Evolutionary conservation across 1,140 invertebrate species (phyloP), one percentile per base, ranked within the genome.

Genomic region (Drosophila nigromelanica): DNA sequence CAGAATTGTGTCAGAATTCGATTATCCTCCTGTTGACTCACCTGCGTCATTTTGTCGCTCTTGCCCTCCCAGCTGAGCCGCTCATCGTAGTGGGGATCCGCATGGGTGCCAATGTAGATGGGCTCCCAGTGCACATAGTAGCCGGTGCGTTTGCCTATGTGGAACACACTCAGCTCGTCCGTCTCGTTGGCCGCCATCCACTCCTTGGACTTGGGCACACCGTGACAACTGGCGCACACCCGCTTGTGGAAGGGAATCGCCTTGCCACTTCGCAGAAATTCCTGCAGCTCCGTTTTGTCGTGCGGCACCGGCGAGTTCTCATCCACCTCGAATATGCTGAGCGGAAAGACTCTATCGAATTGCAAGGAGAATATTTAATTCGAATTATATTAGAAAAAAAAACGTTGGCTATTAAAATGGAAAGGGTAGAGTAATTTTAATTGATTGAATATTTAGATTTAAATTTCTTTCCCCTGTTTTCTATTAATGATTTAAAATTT

Each of bases 1-100:
- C n/a, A 15, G 27, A 10, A 33, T 27, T 3, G 24, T 11, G 10
- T 4, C 18, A 12, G n/a, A 47, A 0, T 7, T 48, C 5, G 5
- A 2, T 5, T 3, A n/a, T n/a, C 21, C 21, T 30, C 2, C 18
- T 1, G 18, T 5, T 5, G 5, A 56, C 61, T 91, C 83, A 97
- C 97, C 95, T 98, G 97, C 39, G 97, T 97, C 97, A 98, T 98
- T 93, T 97, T 97, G 92, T 97, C 96, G 91, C 96, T 97, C 92
- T 96, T 97, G 52, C 97, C 97, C 89, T 97, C 96, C 97, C 97
- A 97, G 86, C 95, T 97, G 18, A 97, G 94, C 90, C 97, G 93
- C 89, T 97, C 95, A 75, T 98, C 97, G 87, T 98, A 98, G 56
- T 97, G 93, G 0, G 97, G 97, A 87, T 98, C 97, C 7, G 94